A percentile compares a stretch with the other conserved stretches of the same genome.
Conservation (phyloP, 2,888 invertebrate species). For the Schrankia costaestrigalis region DNA sequence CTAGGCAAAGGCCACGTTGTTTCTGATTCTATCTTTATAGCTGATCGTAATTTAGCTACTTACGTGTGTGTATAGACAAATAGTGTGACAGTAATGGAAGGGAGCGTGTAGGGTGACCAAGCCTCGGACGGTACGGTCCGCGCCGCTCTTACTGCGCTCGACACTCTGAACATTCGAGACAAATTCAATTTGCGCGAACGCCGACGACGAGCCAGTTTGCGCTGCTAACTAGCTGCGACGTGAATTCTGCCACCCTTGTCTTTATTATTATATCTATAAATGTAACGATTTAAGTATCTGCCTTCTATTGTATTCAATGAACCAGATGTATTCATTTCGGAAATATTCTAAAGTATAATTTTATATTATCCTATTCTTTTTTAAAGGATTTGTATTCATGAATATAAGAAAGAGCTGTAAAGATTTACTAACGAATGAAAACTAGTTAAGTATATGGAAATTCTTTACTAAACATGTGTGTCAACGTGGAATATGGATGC, state of each 20-base stretch:
- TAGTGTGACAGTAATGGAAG: conserved; percentile 36
- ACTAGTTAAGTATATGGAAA: too few species aligned
- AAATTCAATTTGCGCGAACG: conserved; percentile 76
- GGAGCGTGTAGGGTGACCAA: conserved; percentile 28
- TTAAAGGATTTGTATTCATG: too few species aligned
- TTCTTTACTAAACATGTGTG: too few species aligned
- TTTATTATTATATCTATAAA: conserved; percentile 61
- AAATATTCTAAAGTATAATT: too few species aligned
- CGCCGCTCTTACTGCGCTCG: conserved; percentile 32
- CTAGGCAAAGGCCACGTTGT: conserved; percentile 12
- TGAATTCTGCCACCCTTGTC: conserved; percentile 62
- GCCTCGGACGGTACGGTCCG: conserved; percentile 25
- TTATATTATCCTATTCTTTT: neutral
- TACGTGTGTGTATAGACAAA: conserved; percentile 28
- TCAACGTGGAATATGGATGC: too few species aligned
- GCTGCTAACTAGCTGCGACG: conserved; percentile 76
- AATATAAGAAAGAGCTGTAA: too few species aligned
- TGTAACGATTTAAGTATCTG: conserved; percentile 45
- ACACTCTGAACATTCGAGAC: conserved; percentile 58
- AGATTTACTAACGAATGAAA: too few species aligned
- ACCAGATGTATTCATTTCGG: too few species aligned
- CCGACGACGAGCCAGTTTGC: conserved; percentile 72
- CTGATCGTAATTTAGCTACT: conserved; percentile 29
- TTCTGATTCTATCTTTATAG: conserved; percentile 21
- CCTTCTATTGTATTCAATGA: conserved; percentile 25